These are phyloP conservation scores for Macaca nemestrina DNA, from an alignment of 2,113 vertebrate genomes.

Conservation along the genomic window DNA sequence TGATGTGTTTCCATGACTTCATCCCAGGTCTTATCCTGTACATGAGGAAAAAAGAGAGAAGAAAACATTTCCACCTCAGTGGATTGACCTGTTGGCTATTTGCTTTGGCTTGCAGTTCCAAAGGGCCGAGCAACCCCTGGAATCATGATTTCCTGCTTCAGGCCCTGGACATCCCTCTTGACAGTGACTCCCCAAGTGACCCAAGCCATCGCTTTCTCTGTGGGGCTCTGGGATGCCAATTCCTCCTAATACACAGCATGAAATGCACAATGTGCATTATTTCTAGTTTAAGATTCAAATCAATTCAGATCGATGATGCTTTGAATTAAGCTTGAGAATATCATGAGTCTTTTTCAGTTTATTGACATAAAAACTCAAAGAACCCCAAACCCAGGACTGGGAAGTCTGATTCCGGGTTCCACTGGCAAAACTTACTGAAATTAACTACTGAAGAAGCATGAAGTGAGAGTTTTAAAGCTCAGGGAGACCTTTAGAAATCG, in stretches of 20 bases:
- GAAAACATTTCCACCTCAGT: not conserved
- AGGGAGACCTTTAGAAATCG: not conserved
- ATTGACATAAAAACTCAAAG: not conserved
- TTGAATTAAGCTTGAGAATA: not conserved
- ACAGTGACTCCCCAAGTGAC: no score
- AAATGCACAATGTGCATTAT: rapidly evolving
- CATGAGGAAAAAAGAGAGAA: conserved; percentile 55
- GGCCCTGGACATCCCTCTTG: not conserved
- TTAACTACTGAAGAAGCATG: not conserved
- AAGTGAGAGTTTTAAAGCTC: not conserved
- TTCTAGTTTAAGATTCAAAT: not conserved
- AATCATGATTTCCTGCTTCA: not conserved
- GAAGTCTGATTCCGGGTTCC: not conserved
- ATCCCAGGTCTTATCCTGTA: conserved; percentile 88
- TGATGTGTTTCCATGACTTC: conserved; percentile 87
- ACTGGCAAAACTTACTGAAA: not conserved
- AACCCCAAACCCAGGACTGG: not conserved
- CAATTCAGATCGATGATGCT: not conserved
- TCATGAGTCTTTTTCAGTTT: not conserved
- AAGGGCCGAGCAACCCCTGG: not conserved
- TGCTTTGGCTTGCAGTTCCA: not conserved
- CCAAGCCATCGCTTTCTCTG: not conserved
- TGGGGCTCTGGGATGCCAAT: not conserved
- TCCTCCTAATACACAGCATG: not conserved
- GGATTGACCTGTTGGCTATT: not conserved